These are phyloP conservation scores for Tetragonula carbonaria DNA, from an alignment of 2,888 invertebrate genomes.

Conservation along the genomic window DNA sequence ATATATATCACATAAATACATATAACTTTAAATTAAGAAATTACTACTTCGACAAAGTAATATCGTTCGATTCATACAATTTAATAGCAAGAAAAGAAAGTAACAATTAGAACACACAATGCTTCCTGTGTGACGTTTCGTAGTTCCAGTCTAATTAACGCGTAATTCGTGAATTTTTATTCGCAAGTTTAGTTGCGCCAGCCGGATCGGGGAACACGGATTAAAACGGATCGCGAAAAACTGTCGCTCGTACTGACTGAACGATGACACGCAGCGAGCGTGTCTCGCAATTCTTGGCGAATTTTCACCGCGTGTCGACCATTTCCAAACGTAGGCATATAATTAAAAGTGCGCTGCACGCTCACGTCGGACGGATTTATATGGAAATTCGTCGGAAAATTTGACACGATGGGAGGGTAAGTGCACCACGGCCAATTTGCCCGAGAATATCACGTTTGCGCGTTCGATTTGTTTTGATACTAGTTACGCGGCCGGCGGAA, in stretches of 20 bases:
- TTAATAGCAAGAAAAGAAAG: no score
- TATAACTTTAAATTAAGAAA: no score
- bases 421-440: not conserved
- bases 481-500: constrained; percentile 21
- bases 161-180: not conserved
- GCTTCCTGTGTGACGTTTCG: no score
- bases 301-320: not conserved
- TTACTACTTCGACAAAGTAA: no score
- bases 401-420: constrained; percentile 5
- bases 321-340: not conserved
- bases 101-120: no score
- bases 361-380: not conserved
- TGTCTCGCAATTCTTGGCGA: constrained; percentile 12
- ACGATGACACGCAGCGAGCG: not conserved
- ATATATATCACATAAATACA: no score
- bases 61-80: no score
- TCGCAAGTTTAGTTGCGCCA: not conserved
- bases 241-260: not conserved
- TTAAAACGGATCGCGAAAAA: not conserved
- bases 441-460: constrained; percentile 25
- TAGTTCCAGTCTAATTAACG: no score
- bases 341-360: constrained; percentile 29
- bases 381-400: constrained; percentile 11
- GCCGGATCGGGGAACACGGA: not conserved
- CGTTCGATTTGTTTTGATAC: constrained; percentile 36